phyloP scores from a whole-genome alignment of 1,140 invertebrate genomes.

The Cydia strobilella region DNA sequence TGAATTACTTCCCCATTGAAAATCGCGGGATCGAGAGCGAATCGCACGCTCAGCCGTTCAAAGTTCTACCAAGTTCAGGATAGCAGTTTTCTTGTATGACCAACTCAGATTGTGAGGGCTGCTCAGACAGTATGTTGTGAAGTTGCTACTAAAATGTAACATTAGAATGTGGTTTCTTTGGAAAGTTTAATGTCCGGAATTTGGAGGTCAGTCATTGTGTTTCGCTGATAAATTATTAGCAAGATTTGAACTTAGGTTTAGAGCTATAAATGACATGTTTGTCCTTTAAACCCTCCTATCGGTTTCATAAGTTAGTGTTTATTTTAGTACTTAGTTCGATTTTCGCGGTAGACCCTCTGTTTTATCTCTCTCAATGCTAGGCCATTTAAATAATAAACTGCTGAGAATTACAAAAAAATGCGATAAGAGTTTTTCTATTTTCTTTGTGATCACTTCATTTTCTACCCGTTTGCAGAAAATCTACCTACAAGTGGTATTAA shows the following conservation, averaged over 20 bases:
- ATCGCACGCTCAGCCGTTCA: conserved; percentile 33
- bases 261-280: neutral
- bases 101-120: conserved; percentile 41
- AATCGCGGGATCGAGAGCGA: conserved; percentile 40
- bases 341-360: no score
- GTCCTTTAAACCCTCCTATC: neutral
- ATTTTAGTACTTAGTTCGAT: no score
- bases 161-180: neutral
- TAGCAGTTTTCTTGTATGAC: conserved; percentile 56
- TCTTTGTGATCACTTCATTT: no score
- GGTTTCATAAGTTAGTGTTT: no score
- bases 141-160: conserved; percentile 8
- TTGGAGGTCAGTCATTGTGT: neutral
- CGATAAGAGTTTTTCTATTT: no score
- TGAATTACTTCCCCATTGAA: conserved; percentile 62
- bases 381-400: no score
- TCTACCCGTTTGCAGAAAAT: no score
- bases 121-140: neutral
- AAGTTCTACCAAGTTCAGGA: conserved; percentile 45
- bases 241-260: neutral
- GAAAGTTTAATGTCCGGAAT: neutral
- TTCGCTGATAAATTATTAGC: neutral
- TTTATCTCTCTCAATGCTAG: no score
- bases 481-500: no score
- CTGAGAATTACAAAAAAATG: no score